Evolutionary conservation across 2,113 vertebrate species (phyloP).

Genomic region (Gallinago media): DNA sequence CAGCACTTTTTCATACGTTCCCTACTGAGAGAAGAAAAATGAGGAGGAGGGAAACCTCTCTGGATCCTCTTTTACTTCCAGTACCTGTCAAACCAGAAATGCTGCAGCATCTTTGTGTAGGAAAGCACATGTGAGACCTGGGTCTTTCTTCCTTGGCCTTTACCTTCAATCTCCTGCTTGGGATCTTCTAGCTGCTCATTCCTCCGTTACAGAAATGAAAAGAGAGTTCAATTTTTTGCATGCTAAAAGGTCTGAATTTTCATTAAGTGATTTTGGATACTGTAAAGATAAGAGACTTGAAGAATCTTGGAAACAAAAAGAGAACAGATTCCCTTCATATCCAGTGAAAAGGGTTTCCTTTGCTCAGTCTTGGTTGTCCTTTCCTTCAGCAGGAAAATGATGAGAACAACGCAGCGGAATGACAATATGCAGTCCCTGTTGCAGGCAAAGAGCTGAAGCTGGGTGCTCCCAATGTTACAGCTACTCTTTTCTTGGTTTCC

Average conservation of each 20-base stretch:
- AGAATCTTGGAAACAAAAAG: not conserved
- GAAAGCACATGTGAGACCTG: accelerated
- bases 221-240: not conserved
- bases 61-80: not conserved
- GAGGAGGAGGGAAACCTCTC: not conserved
- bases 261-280: not conserved
- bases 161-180: not conserved
- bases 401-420: not conserved
- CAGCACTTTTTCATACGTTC: not conserved
- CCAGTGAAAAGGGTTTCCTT: not conserved
- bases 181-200: not conserved
- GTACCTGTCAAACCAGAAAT: not conserved
- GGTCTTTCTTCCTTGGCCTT: not conserved
- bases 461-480: not conserved
- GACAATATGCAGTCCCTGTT: not conserved
- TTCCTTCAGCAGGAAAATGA: not conserved
- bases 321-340: not conserved
- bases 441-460: not conserved
- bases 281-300: not conserved
- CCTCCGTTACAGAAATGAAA: not conserved
- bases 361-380: accelerated
- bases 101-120: not conserved
- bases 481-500: not conserved
- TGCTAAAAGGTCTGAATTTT: not conserved
- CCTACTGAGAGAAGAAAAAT: not conserved